These are phyloP conservation scores for Steinernema carpocapsae DNA, from an alignment of 2,888 invertebrate genomes.

Conservation along the genomic window DNA sequence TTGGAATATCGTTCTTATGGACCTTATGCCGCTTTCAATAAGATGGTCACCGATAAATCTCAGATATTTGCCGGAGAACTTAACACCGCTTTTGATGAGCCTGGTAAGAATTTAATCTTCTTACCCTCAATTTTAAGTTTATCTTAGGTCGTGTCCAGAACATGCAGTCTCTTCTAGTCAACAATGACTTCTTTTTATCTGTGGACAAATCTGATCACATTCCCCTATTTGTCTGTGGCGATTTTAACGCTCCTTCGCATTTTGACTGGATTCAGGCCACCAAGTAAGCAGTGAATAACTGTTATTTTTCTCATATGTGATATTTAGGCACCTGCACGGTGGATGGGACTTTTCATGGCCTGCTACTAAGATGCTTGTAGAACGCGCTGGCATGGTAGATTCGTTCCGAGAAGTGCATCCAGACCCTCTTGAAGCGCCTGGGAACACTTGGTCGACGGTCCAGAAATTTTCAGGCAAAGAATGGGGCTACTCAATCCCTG, in stretches of 20 bases:
- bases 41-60: constrained; percentile 11
- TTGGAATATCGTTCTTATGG: constrained; percentile 40
- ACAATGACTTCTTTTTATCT: neutral
- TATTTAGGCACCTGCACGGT: constrained; percentile 47
- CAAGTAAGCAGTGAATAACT: constrained; percentile 34
- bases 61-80: constrained; percentile 38
- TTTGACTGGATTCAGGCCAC: constrained; percentile 58
- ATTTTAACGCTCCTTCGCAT: constrained; percentile 64
- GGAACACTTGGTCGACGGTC: constrained; percentile 57
- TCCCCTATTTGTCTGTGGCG: constrained; percentile 60
- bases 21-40: constrained; percentile 43
- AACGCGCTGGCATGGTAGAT: constrained; percentile 46
- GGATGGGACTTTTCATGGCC: constrained; percentile 55
- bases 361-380: constrained; percentile 48
- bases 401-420: constrained; percentile 53
- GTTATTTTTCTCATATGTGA: neutral
- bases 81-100: neutral
- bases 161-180: constrained; percentile 5
- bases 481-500: constrained; percentile 53
- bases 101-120: neutral
- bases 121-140: neutral
- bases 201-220: constrained; percentile 45
- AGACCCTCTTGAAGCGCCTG: constrained; percentile 46
- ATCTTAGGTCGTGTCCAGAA: constrained; percentile 9
- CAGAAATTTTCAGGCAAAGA: constrained; percentile 40